These are phyloP conservation scores for Nyctibius grandis DNA, from an alignment of 2,797 vertebrate species.

Conservation along the genomic window DNA sequence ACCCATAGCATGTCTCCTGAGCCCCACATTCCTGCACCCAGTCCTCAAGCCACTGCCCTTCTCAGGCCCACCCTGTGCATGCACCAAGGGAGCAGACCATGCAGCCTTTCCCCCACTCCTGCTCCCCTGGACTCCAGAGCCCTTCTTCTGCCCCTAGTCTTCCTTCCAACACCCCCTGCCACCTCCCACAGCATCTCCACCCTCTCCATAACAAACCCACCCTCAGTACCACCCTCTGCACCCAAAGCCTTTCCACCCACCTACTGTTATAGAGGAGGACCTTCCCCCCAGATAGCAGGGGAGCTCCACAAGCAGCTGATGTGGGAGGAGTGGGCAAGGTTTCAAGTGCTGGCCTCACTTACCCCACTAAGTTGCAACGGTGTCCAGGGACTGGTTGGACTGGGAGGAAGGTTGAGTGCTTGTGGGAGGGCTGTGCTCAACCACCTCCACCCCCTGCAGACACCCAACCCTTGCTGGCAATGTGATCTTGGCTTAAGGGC, in stretches of 20 bases:
- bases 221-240: fast-evolving
- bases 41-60: not conserved
- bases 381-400: fast-evolving
- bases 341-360: fast-evolving
- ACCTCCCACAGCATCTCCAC: fast-evolving
- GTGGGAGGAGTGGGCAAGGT: fast-evolving
- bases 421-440: too few species aligned
- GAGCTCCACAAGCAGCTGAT: not conserved
- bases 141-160: fast-evolving
- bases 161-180: not conserved
- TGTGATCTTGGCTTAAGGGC: fast-evolving
- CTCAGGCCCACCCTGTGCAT: fast-evolving
- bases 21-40: not conserved
- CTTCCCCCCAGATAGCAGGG: not conserved
- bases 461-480: fast-evolving
- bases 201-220: too few species aligned
- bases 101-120: fast-evolving
- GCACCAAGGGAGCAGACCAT: fast-evolving
- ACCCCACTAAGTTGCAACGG: fast-evolving
- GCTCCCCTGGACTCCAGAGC: fast-evolving
- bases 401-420: not conserved
- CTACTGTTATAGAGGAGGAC: too few species aligned
- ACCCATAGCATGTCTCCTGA: fast-evolving
- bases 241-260: fast-evolving
- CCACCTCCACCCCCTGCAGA: not conserved